A percentile compares a stretch with the other conserved stretches of the same genome.
phyloP scores from a whole-genome alignment of 2,797 vertebrate species.

The Sciurus carolinensis region DNA sequence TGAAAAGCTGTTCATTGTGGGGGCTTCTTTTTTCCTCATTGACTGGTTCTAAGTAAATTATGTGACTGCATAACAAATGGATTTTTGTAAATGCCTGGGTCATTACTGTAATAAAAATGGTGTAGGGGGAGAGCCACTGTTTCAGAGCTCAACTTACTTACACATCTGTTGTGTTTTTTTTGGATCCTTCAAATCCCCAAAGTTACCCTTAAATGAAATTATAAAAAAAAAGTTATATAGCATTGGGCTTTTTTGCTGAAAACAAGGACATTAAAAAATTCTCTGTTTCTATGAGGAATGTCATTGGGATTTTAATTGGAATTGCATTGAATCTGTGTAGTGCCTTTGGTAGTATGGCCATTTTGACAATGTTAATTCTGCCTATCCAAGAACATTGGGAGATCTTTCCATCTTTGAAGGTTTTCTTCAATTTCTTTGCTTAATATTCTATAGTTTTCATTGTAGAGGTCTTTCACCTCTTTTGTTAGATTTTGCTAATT shows the following conservation, averaged over 20 bases:
- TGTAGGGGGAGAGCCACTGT: background rate
- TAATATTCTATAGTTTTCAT: no score
- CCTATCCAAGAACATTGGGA: no score
- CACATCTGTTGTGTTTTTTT: background rate
- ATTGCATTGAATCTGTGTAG: no score
- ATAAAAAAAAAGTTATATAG: slow-evolving; percentile 15
- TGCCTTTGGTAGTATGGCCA: no score
- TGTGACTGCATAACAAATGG: background rate
- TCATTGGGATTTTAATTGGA: no score
- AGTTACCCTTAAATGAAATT: slow-evolving; percentile 27
- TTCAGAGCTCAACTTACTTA: background rate
- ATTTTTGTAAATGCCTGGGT: background rate
- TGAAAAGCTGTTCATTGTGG: background rate
- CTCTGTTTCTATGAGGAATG: no score
- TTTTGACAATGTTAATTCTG: no score
- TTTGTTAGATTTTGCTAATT: no score
- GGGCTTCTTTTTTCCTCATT: background rate
- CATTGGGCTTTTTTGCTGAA: background rate
- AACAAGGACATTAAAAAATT: background rate
- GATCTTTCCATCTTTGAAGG: no score
- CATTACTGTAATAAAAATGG: background rate
- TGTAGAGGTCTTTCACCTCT: no score
- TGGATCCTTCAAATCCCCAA: background rate
- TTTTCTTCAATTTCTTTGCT: no score
- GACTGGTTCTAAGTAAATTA: slow-evolving; percentile 8